phyloP scores from a whole-genome alignment of 2,113 vertebrate genomes.

The Myodes glareolus region DNA sequence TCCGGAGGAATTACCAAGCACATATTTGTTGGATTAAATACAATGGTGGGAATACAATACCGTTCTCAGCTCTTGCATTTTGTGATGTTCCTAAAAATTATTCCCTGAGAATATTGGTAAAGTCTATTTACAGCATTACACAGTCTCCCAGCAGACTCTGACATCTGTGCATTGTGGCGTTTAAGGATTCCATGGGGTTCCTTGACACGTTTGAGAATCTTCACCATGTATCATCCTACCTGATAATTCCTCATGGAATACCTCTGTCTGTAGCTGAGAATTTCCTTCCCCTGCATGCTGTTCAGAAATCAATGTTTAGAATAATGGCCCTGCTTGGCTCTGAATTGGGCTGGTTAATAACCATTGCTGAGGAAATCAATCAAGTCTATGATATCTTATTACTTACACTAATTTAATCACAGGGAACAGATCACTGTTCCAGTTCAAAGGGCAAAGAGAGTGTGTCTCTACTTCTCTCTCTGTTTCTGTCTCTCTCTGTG shows the following conservation, averaged over 20 bases:
- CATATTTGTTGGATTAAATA: conserved; percentile 63
- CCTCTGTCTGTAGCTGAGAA: conserved; percentile 77
- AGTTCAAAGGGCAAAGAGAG: conserved; percentile 86
- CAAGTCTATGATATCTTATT: conserved; percentile 98
- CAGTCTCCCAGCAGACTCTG: conserved; percentile 18
- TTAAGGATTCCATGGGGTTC: conserved; percentile 59
- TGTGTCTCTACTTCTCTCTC: conserved; percentile 23
- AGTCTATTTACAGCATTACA: conserved; percentile 47
- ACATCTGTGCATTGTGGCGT: conserved; percentile 58
- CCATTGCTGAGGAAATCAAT: conserved; percentile 96
- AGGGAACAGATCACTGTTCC: conserved; percentile 95
- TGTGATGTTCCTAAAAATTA: conserved; percentile 36
- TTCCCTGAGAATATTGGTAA: conserved; percentile 45
- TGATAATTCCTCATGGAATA: conserved; percentile 80
- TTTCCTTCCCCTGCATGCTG: conserved; percentile 78
- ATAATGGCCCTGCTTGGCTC: conserved; percentile 93
- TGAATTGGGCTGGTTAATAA: conserved; percentile 95
- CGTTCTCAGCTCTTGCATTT: background rate
- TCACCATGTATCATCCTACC: conserved; percentile 74
- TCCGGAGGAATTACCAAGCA: background rate
- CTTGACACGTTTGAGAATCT: conserved; percentile 72
- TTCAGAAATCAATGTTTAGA: conserved; percentile 94
- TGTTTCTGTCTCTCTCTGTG: background rate
- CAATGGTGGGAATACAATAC: background rate
- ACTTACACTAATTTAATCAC: conserved; percentile 99